Conservation (phyloP, 2,113 vertebrate genomes). For the Onychorhynchus coronatus region DNA sequence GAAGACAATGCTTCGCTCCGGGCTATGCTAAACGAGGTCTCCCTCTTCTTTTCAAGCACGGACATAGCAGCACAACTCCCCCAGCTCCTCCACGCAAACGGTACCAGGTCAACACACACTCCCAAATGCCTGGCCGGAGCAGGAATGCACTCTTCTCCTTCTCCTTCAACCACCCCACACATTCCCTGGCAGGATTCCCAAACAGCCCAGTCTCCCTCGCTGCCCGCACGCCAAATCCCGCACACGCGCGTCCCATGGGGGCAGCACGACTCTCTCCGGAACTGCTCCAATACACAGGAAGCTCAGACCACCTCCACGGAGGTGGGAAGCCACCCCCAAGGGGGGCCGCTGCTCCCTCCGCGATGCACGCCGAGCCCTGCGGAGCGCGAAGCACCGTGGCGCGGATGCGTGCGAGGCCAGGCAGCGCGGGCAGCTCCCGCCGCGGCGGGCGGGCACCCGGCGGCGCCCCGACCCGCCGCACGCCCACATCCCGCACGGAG, state of each 20-base stretch:
- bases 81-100: not conserved
- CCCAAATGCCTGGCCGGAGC: not conserved
- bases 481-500: not conserved
- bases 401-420: not conserved
- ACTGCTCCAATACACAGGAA: not conserved
- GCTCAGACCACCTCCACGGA: not conserved
- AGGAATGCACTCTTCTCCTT: not conserved
- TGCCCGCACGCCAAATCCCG: not conserved
- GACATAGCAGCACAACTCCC: not conserved
- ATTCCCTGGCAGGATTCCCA: not conserved
- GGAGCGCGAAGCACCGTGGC: not conserved
- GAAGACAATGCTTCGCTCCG: not conserved
- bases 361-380: not conserved
- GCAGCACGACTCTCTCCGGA: not conserved
- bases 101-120: not conserved
- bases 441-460: too few relatives aligned
- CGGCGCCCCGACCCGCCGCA: not conserved
- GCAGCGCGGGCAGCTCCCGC: not conserved
- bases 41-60: not conserved
- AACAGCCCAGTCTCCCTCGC: not conserved
- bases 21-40: not conserved
- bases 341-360: not conserved
- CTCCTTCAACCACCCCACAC: not conserved
- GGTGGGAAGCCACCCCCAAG: not conserved
- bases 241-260: not conserved